These are phyloP conservation scores for Hemichromis elongatus DNA, from an alignment of 2,113 vertebrate genomes.

Conservation along the genomic window DNA sequence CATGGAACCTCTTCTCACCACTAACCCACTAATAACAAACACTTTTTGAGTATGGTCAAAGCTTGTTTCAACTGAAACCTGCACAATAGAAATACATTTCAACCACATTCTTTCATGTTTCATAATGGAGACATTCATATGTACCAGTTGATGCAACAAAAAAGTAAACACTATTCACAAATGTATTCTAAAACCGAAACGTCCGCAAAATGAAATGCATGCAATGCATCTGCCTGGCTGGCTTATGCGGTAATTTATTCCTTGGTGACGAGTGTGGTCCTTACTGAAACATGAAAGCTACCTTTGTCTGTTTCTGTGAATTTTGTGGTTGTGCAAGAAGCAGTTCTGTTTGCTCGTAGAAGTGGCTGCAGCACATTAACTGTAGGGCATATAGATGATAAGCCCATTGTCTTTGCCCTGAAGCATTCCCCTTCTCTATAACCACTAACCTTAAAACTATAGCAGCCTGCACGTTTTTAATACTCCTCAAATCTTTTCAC, in stretches of 20 bases:
- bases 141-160: not conserved
- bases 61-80: not conserved
- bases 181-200: not conserved
- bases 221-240: not conserved
- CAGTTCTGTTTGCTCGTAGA: not conserved
- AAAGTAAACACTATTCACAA: not conserved
- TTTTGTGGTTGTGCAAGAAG: not conserved
- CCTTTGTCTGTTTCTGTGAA: not conserved
- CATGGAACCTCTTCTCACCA: conserved; percentile 9
- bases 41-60: not conserved
- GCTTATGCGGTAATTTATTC: not conserved
- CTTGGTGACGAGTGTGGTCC: not conserved
- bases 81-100: not conserved
- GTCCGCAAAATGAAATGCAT: not conserved
- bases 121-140: not conserved
- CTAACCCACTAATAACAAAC: not conserved
- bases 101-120: conserved; percentile 5
- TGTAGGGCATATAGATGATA: conserved; percentile 3
- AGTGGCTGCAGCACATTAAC: conserved; percentile 12
- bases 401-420: conserved; percentile 15
- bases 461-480: not conserved
- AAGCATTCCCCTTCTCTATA: not conserved
- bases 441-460: not conserved
- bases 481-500: not conserved
- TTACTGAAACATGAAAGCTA: conserved; percentile 20